Base-by-base conservation (phyloP, 2,113 vertebrate species). In the Monopterus albus region DNA sequence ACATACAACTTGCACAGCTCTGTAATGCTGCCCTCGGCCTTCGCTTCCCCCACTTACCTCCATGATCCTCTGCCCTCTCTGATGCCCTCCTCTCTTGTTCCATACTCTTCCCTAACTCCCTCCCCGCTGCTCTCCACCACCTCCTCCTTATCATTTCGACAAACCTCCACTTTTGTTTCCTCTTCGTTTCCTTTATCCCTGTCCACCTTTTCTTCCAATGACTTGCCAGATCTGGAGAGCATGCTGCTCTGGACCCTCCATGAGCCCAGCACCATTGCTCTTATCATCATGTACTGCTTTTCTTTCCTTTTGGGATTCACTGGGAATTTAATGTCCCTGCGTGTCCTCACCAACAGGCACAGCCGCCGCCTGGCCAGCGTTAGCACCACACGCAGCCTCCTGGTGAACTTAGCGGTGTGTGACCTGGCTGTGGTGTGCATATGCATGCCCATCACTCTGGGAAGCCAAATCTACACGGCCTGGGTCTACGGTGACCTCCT, bases 401-500 rank as follows among this genome's bases (percentile, higher is more conserved):
- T 97, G 80, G 92, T 96, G 69, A 97, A 97, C 91, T 75, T 97
- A 85, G 95, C 96, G 0, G 93, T 96, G 67, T 97, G 96, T 0
- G 96, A 97, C 87, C 92, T 97, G 72, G 95, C 96, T 80, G 96
- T 96, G 89, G 95, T 97, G 68, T 96, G 95, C 0, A 83, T 97
- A 68, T 97, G 96, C 88, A 97, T 97, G 96, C 96, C 96, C 84
- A 93, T 97, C 85, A 96, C 96, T 0, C 90, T 95, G 35, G 96
- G 95, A 17, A 95, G 94, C 81, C 92, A 95, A 73, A 95, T 97
- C 81, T 97, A 97, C 91, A 94, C 93, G 5, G 92, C 94, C 15
- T 97, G 96, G 96, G 94, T 97, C 10, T 97, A 96, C 0, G 96
- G 96, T 1, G 96, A 96, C 87, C 94, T 97, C 67, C 89, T 97